Base-by-base conservation (phyloP, 2,797 vertebrate species). In the Hyperoplus lanceolatus region DNA sequence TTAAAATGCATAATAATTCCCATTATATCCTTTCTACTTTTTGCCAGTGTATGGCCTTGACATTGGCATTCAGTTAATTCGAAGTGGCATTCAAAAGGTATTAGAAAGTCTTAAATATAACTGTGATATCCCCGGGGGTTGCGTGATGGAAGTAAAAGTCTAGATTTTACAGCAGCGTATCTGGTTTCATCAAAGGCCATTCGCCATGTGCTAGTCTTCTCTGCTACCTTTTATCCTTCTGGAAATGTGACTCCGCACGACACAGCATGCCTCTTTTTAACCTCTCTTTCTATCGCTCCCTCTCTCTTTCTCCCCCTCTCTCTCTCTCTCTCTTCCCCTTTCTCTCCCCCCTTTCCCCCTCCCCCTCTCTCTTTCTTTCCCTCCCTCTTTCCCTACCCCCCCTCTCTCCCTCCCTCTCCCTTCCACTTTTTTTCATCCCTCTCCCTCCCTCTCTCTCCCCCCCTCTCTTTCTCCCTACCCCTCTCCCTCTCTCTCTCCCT, bases 101-200 rank as follows among this genome's bases (percentile, higher is more conserved):
- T 29, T 29, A 29, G 29, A 29, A 29, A 29, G 29, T 29, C 29
- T 29, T 29, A 29, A 29, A 29, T 29, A 29, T 29, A 29, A 29
- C 29, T 29, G 29, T 29, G 29, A 29, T 29, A 0, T 29, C 29
- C 29, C 29, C 29, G 29, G 29, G 29, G 2, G 39, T 54, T 48
- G 61, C 75, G 75, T 61, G 70, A 50, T 58, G 39, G 76, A 87
- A 69, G 72, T 73, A 13, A 81, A 29, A 21, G 80, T 76, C 0
- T 42, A 83, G 87, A 84, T 83, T 84, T 88, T 82, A 75, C 81
- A 88, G 86, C 75, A 73, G 79, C 62, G 1, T 84, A 78, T 92
- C 87, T 77, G 66, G 81, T 89, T 90, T 84, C 88, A 84, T 92
- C 89, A 85, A 81, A 90, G 77, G 87, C 86, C 86, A 77, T 90